Conservation (phyloP, 1,140 invertebrate species). For the Pachypsylla venusta region DNA sequence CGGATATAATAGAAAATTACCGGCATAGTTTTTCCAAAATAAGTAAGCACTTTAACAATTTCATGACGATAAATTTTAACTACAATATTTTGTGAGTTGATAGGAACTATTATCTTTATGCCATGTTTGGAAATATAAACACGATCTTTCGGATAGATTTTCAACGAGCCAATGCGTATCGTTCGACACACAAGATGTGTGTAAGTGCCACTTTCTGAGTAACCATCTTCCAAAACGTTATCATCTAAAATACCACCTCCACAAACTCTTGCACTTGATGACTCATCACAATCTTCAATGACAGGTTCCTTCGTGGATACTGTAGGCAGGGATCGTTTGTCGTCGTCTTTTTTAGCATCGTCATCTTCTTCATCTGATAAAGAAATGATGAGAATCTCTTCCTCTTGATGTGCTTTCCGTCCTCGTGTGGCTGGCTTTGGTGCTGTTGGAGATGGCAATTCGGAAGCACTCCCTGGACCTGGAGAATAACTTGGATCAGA, state of each 20-base stretch:
- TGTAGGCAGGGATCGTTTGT: background rate
- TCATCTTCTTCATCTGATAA: slow-evolving; percentile 10
- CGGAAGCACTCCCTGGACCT: background rate
- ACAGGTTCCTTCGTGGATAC: background rate
- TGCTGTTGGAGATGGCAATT: background rate
- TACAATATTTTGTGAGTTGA: slow-evolving; percentile 30
- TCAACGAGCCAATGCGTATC: slow-evolving; percentile 63
- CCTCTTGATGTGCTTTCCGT: background rate
- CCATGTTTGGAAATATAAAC: slow-evolving; percentile 47
- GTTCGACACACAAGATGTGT: slow-evolving; percentile 47
- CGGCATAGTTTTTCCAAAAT: slow-evolving; percentile 53
- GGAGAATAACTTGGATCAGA: background rate
- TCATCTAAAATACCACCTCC: background rate
- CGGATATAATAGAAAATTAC: slow-evolving; percentile 63
- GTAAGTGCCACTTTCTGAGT: slow-evolving; percentile 20
- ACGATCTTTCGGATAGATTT: slow-evolving; percentile 49
- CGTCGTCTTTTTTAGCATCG: background rate
- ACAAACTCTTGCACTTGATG: background rate
- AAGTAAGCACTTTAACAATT: slow-evolving; percentile 52
- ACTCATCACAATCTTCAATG: background rate
- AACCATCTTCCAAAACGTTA: background rate
- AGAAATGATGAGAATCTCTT: background rate
- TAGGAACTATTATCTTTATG: slow-evolving; percentile 47
- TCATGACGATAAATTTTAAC: slow-evolving; percentile 43
- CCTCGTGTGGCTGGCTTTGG: background rate